Conservation (phyloP, 2,888 invertebrate genomes). For the Caenorhabditis japonica region DNA sequence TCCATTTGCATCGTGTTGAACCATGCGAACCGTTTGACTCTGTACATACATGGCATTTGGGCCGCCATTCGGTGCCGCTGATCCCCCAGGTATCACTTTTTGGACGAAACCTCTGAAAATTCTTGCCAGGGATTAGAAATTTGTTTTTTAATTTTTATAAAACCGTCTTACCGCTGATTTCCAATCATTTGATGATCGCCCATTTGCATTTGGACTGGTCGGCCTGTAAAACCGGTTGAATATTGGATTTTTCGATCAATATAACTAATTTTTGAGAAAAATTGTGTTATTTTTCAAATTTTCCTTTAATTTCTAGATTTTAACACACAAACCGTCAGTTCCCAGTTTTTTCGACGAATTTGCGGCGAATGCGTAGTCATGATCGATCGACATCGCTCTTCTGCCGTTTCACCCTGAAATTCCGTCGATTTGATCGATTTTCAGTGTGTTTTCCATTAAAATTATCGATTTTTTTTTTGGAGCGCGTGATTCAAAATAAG, state of each 20-base stretch:
- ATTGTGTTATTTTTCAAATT: not conserved
- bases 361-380: not conserved
- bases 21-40: slow-evolving; percentile 19
- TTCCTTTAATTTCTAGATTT: not conserved
- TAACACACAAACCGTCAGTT: not conserved
- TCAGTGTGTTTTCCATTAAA: too few species aligned
- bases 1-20: slow-evolving; percentile 5
- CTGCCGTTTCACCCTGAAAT: not conserved
- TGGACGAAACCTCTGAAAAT: slow-evolving; percentile 31
- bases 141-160: not conserved
- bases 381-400: slow-evolving; percentile 9
- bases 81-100: slow-evolving; percentile 15
- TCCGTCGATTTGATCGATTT: not conserved
- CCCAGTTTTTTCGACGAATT: slow-evolving; percentile 1
- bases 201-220: slow-evolving; percentile 39
- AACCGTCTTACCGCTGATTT: slow-evolving; percentile 24
- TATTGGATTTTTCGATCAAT: not conserved
- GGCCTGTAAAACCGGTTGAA: slow-evolving; percentile 25
- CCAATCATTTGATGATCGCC: slow-evolving; percentile 48
- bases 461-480: too few species aligned
- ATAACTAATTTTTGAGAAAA: not conserved
- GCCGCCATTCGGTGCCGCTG: slow-evolving; percentile 7
- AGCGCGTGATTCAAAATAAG: too few species aligned
- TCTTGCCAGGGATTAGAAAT: slow-evolving; percentile 8
- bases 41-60: slow-evolving; percentile 17